Base-by-base conservation (phyloP, 2,113 vertebrate species). In the Trogon surrucura region DNA sequence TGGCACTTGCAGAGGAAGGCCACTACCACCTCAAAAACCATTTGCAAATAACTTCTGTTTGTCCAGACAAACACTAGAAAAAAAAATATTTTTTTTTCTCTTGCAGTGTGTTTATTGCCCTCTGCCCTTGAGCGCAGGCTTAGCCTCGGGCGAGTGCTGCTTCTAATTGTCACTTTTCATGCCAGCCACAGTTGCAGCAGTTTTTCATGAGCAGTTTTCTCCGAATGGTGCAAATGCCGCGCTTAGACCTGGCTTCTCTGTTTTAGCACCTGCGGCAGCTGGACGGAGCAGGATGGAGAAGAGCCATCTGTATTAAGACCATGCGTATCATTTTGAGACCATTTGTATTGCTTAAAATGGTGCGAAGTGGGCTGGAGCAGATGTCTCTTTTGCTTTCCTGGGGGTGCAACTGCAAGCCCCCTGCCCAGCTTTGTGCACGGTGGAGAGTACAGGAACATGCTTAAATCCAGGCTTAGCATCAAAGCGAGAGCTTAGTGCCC, bases 11-110 rank as follows among this genome's bases (percentile, higher is more conserved):
- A 20, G 53, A 71, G 88, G 80, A 91, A 91, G 85, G 86, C 48
- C 1, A 1, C 4, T 6, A 45, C 81, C 65, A 54, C 77, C 69
- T 81, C 65, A 70, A 80, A 41, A 91, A 66, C 77, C 87, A 41
- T 79, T 83, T 82, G 80, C 89, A 91, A 92, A 89, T 80, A 92
- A 57, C 80, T 73, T 13, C 92, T 88, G 83, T 91, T 91, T 92
- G 86, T 65, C 62, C 56, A 44, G 53, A 83, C 85, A 95, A 70
- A 23, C 13, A 2, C 67, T 66, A 85, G 64, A n/a, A 71, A 79
- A 84, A 56, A 48, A 85, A 13, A 38, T 20, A 53, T 16, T 54
- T 29, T 60, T 71, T 50, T 19, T 6, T 6, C 54, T 25, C 0
- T 1, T n/a, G 41, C 51, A 11, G 65, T 0, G 1, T 67, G 70